Evolutionary conservation across 2,797 vertebrate species (phyloP), one percentile per base, ranked within the genome.

Genomic region (Sebastes reedi): DNA sequence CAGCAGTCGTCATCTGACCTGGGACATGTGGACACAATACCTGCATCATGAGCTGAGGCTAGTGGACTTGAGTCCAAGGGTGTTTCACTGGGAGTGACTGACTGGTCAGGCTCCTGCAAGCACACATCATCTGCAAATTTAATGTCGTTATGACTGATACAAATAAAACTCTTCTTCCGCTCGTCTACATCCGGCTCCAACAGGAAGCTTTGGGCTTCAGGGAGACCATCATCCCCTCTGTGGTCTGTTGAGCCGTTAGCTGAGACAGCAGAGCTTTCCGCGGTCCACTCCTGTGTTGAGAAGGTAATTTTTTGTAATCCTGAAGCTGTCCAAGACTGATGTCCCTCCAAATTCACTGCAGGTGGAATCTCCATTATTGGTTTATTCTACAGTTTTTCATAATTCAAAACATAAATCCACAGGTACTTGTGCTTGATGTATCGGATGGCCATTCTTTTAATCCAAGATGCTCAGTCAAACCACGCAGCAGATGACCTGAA

Each of bases 311-410:
- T 80, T 68, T 93, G 68, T 60, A 91, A 84, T 87, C 81, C 83
- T 22, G 87, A 83, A 74, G 39, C 69, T 52, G 80, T 80, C 69
- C 74, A 72, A 36, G 83, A 75, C 71, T 84, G 83, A 56, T 79
- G 76, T 91, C 82, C 92, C 77, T 90, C 91, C 91, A 89, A 77
- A 87, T 81, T 85, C 72, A 62, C 83, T 79, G 84, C 60, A 72
- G 80, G 79, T 25, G 90, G 80, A 81, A 82, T 80, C 92, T 98
- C 96, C 96, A 97, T 97, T 89, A 87, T 84, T 67, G n/a, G 89
- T 90, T 6, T 50, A 12, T 75, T 88, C 88, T 91, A 94, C 32
- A 90, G 79, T 94, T 90, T 90, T 60, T 88, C 89, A 86, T 91
- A 87, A 85, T 91, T 91, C 89, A 91, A 77, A 87, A 91, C 92